phyloP scores from a whole-genome alignment of 2,797 vertebrate species.

The Xenops minutus region DNA sequence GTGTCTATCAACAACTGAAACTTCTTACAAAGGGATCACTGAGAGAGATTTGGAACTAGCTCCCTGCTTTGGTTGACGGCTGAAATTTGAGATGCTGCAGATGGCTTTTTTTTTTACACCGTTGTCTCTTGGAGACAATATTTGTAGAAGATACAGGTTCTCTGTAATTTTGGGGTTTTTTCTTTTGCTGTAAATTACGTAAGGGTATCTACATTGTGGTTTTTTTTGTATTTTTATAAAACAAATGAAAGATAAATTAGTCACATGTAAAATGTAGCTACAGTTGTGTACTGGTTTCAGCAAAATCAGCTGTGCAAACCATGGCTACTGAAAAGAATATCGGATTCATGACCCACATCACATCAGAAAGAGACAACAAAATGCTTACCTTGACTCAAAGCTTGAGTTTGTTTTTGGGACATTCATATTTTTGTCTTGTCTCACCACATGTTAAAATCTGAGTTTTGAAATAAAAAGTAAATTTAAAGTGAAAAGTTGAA shows the following conservation, averaged over 20 bases:
- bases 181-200: background rate
- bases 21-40: slow-evolving; percentile 43
- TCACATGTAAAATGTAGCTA: background rate
- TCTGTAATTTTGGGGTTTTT: background rate
- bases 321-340: background rate
- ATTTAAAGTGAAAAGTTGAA: background rate
- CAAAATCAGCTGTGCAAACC: background rate
- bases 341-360: background rate
- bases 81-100: slow-evolving; percentile 47
- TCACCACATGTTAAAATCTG: background rate
- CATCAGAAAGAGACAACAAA: background rate
- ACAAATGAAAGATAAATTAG: background rate
- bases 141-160: background rate
- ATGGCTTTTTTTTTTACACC: background rate
- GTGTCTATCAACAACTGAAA: slow-evolving; percentile 42
- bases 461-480: background rate
- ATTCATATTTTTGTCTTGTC: background rate
- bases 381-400: background rate
- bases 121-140: background rate
- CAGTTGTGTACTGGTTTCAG: background rate
- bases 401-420: background rate
- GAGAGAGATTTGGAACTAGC: slow-evolving; percentile 51
- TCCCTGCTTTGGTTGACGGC: slow-evolving; percentile 22
- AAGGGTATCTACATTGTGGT: background rate
- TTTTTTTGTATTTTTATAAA: background rate